Percentiles rank a stretch among this genome's conserved stretches.
Conservation (phyloP, 2,797 vertebrate species). For the Danio jaintianensis region DNA sequence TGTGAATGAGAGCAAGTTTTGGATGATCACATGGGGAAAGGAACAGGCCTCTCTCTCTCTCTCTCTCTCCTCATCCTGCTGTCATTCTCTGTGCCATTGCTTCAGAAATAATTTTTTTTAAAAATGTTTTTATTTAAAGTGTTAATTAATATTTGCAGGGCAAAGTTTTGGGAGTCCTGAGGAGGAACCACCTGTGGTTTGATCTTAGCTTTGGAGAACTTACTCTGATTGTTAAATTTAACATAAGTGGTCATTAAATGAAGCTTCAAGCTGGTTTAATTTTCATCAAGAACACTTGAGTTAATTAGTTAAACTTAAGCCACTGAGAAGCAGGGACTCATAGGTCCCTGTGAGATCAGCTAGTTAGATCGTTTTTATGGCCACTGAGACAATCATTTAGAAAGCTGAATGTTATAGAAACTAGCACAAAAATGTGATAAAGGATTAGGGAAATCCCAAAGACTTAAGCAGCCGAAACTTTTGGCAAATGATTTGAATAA, state of each 20-base stretch:
- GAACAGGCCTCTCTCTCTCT: slow-evolving; percentile 16
- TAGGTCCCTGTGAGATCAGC: slow-evolving; percentile 13
- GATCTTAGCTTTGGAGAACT: not conserved
- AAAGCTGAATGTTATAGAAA: slow-evolving; percentile 15
- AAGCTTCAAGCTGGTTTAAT: slow-evolving; percentile 5
- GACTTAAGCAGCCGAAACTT: not conserved
- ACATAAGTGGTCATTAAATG: not conserved
- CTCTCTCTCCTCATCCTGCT: slow-evolving; percentile 55
- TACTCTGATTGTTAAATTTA: not conserved
- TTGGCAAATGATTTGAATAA: slow-evolving; percentile 11
- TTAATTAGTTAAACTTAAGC: not conserved
- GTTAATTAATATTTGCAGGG: slow-evolving; percentile 17
- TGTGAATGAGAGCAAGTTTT: slow-evolving; percentile 36
- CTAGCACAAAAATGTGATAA: not conserved
- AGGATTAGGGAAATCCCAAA: slow-evolving; percentile 19
- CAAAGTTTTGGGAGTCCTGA: not conserved
- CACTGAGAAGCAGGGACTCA: slow-evolving; percentile 11
- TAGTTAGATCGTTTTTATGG: slow-evolving; percentile 20
- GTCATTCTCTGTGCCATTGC: slow-evolving; percentile 52
- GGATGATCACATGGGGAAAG: slow-evolving; percentile 34
- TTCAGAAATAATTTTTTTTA: not conserved
- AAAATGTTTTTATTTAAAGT: not conserved
- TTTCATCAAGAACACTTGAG: not conserved
- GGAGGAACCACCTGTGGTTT: slow-evolving; percentile 4
- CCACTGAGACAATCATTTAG: not conserved